Conservation (phyloP, 2,888 invertebrate genomes). For the Conomelus anceps region DNA sequence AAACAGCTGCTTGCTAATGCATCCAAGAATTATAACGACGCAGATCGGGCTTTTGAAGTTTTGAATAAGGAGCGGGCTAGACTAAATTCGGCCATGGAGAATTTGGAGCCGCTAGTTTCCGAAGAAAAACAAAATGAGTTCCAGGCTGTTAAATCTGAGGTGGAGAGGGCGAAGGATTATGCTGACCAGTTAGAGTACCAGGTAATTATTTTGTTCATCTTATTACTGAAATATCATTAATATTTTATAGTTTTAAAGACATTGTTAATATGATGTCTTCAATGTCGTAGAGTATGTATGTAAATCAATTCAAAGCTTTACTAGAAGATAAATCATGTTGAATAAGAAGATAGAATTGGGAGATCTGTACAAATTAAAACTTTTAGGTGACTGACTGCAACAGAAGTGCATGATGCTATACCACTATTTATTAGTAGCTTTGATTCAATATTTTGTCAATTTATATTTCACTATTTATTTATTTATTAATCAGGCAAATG, state of each 20-base stretch:
- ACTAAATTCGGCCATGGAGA: neutral
- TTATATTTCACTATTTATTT: neutral
- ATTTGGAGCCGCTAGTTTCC: neutral
- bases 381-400: no score
- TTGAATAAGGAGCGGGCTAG: neutral
- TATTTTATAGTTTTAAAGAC: no score
- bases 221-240: neutral
- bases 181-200: constrained; percentile 6
- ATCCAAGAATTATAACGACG: neutral
- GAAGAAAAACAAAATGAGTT: neutral
- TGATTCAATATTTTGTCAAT: no score
- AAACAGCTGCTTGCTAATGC: neutral
- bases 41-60: neutral
- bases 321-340: no score
- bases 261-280: no score
- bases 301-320: no score
- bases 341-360: no score
- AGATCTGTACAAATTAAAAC: no score
- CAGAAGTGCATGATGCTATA: no score
- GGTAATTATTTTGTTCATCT: neutral
- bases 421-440: no score
- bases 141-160: neutral
- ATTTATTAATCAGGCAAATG: no score
- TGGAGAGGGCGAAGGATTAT: constrained; percentile 13
- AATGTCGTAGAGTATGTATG: no score